Conservation (phyloP, 2,797 vertebrate genomes). For the Micrastur ruficollis region DNA sequence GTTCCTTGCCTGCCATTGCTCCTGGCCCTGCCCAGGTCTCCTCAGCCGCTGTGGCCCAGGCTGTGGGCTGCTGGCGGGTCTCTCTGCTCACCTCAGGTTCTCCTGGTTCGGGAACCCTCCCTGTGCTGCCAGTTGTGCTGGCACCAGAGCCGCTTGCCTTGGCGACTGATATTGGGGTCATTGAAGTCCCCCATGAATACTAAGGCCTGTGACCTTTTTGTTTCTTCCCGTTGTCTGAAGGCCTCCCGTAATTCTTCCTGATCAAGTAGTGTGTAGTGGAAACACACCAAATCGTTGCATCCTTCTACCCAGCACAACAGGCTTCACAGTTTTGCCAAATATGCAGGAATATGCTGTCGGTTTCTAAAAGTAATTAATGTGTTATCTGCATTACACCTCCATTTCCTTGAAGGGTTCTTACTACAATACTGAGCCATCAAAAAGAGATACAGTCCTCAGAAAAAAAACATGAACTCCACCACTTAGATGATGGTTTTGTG, state of each 20-base stretch:
- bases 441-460: neutral
- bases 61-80: neutral
- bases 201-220: neutral
- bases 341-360: neutral
- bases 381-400: neutral
- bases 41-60: neutral
- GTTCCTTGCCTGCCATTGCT: neutral
- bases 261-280: neutral
- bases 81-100: neutral
- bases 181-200: neutral
- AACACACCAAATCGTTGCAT: neutral
- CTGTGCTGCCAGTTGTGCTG: accelerated
- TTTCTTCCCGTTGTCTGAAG: neutral
- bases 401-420: neutral
- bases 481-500: neutral
- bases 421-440: neutral
- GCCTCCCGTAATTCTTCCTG: neutral
- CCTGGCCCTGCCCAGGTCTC: neutral
- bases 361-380: neutral
- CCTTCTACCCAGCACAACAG: neutral
- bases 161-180: accelerated
- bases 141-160: accelerated
- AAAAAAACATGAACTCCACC: neutral
- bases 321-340: neutral
- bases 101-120: accelerated